Percentiles rank a stretch among this genome's conserved stretches.
Conservation (phyloP, 2,888 invertebrate genomes). For the Leucoma salicis region DNA sequence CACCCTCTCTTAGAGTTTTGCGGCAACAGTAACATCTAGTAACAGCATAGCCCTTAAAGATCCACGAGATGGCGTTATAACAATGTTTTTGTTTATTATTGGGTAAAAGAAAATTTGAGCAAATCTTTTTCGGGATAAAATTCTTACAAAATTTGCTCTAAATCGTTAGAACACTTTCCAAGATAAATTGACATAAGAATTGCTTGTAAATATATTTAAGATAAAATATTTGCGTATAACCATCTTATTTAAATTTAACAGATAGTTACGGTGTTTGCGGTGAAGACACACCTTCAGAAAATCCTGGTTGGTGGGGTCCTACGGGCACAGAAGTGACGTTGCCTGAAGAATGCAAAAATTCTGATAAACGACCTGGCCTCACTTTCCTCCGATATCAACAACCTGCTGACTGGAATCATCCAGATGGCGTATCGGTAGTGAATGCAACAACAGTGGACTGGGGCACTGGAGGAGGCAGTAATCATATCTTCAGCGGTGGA, state of each 20-base stretch:
- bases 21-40: no score
- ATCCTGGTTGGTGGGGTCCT: constrained; percentile 95
- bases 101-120: no score
- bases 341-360: constrained; percentile 89
- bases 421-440: constrained; percentile 93
- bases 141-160: no score
- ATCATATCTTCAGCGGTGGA: constrained; percentile 85
- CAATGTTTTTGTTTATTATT: no score
- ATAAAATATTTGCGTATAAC: no score
- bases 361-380: constrained; percentile 92
- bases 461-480: constrained; percentile 86
- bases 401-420: constrained; percentile 93
- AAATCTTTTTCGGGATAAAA: no score
- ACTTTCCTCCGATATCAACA: constrained; percentile 94
- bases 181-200: no score
- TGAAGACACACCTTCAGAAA: constrained; percentile 91
- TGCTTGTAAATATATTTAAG: no score
- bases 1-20: no score
- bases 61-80: no score
- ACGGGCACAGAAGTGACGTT: constrained; percentile 89
- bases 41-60: no score
- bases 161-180: no score
- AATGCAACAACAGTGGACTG: constrained; percentile 93
- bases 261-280: constrained; percentile 93
- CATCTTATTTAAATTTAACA: constrained; percentile 31